phyloP scores from a whole-genome alignment of 2,888 invertebrate species.

The Drosophila diplacantha region DNA sequence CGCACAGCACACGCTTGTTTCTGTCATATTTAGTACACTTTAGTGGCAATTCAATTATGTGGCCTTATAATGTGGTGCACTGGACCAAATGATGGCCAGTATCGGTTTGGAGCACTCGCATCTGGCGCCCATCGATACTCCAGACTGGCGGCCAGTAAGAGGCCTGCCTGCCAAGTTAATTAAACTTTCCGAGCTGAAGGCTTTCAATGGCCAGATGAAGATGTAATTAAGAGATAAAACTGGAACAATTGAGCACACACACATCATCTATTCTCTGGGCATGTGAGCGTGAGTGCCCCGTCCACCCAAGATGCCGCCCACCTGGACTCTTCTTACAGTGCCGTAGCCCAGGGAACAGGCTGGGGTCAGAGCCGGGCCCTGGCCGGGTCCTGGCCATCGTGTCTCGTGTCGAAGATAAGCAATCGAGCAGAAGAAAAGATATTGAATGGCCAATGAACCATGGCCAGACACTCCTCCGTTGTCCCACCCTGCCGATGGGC shows the following conservation, averaged over 20 bases:
- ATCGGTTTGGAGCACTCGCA: constrained; percentile 14
- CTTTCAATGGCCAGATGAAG: constrained; percentile 57
- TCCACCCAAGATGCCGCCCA: constrained; percentile 29
- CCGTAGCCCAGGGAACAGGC: not conserved
- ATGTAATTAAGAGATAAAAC: constrained; percentile 67
- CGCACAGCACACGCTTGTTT: constrained; percentile 3
- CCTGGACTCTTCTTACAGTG: constrained; percentile 3
- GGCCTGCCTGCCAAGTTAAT: constrained; percentile 55
- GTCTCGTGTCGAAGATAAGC: constrained; percentile 17
- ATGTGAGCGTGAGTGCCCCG: constrained; percentile 6
- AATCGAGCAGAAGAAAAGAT: constrained; percentile 38
- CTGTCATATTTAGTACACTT: constrained; percentile 36
- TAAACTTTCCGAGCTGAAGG: constrained; percentile 55
- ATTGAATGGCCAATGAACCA: constrained; percentile 36
- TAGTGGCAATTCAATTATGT: constrained; percentile 64
- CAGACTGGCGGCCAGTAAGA: constrained; percentile 19
- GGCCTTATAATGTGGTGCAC: constrained; percentile 36
- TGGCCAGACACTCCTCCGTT: constrained; percentile 21
- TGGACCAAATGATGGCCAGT: constrained; percentile 10
- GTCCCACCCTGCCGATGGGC: constrained; percentile 1
- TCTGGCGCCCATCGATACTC: constrained; percentile 20
- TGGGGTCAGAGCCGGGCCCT: constrained; percentile 11
- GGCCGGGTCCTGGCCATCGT: constrained; percentile 12
- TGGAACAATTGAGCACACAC: constrained; percentile 55
- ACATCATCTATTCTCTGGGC: constrained; percentile 10